Conservation (phyloP, 2,113 vertebrate genomes). For the Sylvicapra grimmia region DNA sequence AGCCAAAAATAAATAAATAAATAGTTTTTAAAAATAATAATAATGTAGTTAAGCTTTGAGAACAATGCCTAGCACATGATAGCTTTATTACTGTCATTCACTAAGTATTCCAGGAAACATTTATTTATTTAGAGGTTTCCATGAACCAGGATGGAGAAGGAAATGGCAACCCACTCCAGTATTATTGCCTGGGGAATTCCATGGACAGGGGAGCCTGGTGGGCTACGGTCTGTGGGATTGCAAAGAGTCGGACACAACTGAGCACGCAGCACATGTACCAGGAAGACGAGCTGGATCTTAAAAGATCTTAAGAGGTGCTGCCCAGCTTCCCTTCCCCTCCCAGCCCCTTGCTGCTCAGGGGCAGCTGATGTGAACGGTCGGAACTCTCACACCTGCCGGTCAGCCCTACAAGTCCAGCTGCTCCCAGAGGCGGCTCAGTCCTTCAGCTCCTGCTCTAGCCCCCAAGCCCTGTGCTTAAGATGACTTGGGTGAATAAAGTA, state of each 20-base stretch:
- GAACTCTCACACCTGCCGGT: background rate
- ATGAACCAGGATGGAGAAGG: background rate
- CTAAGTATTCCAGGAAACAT: background rate
- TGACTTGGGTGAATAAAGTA: background rate
- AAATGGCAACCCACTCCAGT: background rate
- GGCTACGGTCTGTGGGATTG: background rate
- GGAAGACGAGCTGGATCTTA: background rate
- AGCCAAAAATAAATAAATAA: background rate
- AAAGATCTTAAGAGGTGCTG: background rate
- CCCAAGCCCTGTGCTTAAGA: background rate
- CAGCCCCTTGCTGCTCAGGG: background rate
- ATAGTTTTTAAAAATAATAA: background rate
- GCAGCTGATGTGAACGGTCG: accelerated
- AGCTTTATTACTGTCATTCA: background rate
- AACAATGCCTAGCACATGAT: background rate
- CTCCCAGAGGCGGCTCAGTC: background rate
- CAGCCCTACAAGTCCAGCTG: background rate
- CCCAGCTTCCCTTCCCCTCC: background rate
- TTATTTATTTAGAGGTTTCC: background rate
- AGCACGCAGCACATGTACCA: background rate
- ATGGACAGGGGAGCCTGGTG: background rate
- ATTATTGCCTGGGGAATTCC: background rate
- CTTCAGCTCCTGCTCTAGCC: background rate
- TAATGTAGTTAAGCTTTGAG: background rate
- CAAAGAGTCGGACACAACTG: background rate